These are phyloP conservation scores for Sarcophaga carnaria DNA, from an alignment of 2,888 invertebrate species.

Conservation along the genomic window DNA sequence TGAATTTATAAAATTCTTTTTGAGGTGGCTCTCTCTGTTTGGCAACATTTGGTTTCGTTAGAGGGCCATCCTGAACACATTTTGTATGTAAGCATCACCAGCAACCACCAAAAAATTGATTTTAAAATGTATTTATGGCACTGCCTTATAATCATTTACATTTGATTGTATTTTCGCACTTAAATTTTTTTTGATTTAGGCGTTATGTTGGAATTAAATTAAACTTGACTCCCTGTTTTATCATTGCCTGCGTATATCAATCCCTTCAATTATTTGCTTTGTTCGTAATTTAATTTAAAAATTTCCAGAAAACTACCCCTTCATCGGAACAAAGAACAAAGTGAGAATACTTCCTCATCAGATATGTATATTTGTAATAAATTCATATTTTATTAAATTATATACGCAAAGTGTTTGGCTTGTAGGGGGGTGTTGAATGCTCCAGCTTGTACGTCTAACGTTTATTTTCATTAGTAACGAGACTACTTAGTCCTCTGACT, in stretches of 20 bases:
- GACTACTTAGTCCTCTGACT: conserved; percentile 9
- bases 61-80: no score
- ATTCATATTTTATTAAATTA: neutral
- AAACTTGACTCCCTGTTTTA: neutral
- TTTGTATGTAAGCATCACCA: no score
- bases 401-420: neutral
- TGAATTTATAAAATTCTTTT: no score
- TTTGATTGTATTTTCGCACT: neutral
- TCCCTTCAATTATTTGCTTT: neutral
- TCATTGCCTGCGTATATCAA: neutral
- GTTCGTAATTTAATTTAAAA: neutral
- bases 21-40: no score
- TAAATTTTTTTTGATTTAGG: neutral
- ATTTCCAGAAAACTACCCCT: neutral
- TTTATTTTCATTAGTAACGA: conserved; percentile 47
- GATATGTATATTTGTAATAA: neutral
- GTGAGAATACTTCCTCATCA: neutral
- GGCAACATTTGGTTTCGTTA: no score
- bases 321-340: neutral
- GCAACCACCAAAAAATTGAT: no score
- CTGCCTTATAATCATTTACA: neutral
- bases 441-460: neutral
- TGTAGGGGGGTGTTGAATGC: neutral
- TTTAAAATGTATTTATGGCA: no score
- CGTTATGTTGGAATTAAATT: neutral